Evolutionary conservation across 1,140 invertebrate species (phyloP).

Genomic region (Drosophila tristis): DNA sequence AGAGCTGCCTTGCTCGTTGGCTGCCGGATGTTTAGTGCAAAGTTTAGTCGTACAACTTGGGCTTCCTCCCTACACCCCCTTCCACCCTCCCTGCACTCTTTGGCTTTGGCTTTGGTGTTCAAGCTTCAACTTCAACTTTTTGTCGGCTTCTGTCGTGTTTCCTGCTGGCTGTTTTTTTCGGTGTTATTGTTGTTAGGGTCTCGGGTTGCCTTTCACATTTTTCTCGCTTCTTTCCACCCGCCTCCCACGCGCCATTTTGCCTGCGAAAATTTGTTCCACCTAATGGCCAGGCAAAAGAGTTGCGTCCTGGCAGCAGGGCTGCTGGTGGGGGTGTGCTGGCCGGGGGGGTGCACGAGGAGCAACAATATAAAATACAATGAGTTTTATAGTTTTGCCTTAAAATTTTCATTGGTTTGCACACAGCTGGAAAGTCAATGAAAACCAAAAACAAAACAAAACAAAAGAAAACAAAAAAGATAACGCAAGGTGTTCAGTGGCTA

Average conservation of each 20-base stretch:
- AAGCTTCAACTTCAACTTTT: constrained; percentile 52
- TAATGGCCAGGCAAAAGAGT: constrained; percentile 10
- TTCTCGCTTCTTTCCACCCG: no score
- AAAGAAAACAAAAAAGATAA: not conserved
- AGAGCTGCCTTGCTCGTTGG: constrained; percentile 38
- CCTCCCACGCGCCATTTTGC: not conserved
- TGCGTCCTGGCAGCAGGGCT: no score
- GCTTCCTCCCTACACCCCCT: constrained; percentile 12
- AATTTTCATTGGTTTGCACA: constrained; percentile 44
- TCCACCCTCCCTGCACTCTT: not conserved
- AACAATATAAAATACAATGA: constrained; percentile 62
- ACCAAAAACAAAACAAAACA: not conserved
- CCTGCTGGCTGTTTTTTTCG: constrained; percentile 21
- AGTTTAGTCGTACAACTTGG: constrained; percentile 36
- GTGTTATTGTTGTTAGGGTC: no score
- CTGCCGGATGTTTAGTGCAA: constrained; percentile 73
- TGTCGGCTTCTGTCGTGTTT: constrained; percentile 57
- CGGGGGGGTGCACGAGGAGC: not conserved
- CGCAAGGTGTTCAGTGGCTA: constrained; percentile 10
- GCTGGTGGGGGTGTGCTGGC: not conserved
- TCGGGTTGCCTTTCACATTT: constrained; percentile 11
- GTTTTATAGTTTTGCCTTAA: constrained; percentile 54
- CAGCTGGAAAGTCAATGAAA: constrained; percentile 10
- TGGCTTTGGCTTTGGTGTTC: constrained; percentile 18
- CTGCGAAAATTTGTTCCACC: constrained; percentile 53